Evolutionary conservation across 1,140 invertebrate species (phyloP).

Genomic region (Solenopsis fugax): DNA sequence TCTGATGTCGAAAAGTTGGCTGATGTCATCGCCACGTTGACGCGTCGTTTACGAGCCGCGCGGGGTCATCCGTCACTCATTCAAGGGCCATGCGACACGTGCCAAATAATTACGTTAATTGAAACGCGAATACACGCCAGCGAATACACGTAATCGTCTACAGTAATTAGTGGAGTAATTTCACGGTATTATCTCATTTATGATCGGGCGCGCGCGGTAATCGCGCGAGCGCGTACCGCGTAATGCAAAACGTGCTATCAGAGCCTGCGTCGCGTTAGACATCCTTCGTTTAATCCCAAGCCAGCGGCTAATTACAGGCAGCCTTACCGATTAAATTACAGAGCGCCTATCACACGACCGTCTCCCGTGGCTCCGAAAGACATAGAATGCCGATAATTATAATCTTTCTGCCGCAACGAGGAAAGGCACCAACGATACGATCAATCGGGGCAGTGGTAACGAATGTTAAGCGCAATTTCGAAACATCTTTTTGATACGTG

Average conservation of each 20-base stretch:
- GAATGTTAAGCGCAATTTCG: background rate
- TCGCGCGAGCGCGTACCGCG: slow-evolving; percentile 40
- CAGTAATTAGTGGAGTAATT: slow-evolving; percentile 61
- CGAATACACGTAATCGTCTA: slow-evolving; percentile 51
- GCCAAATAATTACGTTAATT: slow-evolving; percentile 65
- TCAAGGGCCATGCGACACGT: slow-evolving; percentile 40
- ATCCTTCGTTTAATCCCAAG: slow-evolving; percentile 62
- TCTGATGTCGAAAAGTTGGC: slow-evolving; percentile 45
- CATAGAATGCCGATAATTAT: slow-evolving; percentile 26
- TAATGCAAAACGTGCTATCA: slow-evolving; percentile 55
- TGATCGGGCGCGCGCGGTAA: slow-evolving; percentile 36
- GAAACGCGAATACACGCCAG: slow-evolving; percentile 52
- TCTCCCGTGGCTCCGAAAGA: slow-evolving; percentile 4
- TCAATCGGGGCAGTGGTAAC: background rate
- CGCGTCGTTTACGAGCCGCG: background rate
- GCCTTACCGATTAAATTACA: slow-evolving; percentile 56
- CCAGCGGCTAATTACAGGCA: slow-evolving; percentile 48
- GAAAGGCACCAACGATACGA: background rate
- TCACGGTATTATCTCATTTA: slow-evolving; percentile 51
- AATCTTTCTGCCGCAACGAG: slow-evolving; percentile 21
- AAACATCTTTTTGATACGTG: background rate
- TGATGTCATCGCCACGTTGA: background rate
- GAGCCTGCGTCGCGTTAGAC: slow-evolving; percentile 20
- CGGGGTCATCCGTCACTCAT: slow-evolving; percentile 55
- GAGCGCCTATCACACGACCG: slow-evolving; percentile 1